Base-by-base conservation (phyloP, 2,888 invertebrate genomes). In the Lochmaea crataegi region DNA sequence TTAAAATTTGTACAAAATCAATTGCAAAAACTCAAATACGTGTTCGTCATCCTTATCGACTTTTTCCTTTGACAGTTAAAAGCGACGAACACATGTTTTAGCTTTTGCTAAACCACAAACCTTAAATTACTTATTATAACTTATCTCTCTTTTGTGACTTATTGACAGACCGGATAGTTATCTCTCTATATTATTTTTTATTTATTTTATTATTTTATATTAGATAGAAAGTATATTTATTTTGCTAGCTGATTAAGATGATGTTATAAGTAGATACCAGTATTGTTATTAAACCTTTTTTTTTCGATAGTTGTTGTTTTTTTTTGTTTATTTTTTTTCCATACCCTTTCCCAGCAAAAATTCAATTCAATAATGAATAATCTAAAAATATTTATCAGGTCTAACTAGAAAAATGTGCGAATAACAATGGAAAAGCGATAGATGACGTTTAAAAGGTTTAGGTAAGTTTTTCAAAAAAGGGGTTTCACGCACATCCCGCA, bases 201-300 rank as follows among this genome's bases (percentile, higher is more conserved):
- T 16, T 16, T 53, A 16, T 18, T 53, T 53, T 16, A 9, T 53
- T 53, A 16, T 53, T 53, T 16, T 18, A 48, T 53, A 16, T 16
- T 53, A 53, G 51, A 53, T 53, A 9, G 5, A 53, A 16, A 9
- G 9, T 16, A 7, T 53, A 16, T 53, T 53, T 53, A 53, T 16
- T 53, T 53, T n/a, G 51, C 51, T 9, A 6, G 6, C n/a, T 11
- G n/a, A 16, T 51, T 51, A 7, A 16, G 14, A 51, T 51, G 51
- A 53, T 53, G 5, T 53, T 53, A 16, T 51, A 12, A n/a, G n/a
- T n/a, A 16, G 16, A 16, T 53, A 16, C 18, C 2, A 53, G 51
- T 53, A 53, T 9, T 53, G 16, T 53, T 18, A 53, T 53, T 53
- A 53, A 53, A 53, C 18, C 51, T 53, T 53, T 5, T 53, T n/a